phyloP scores from a whole-genome alignment of 2,888 invertebrate genomes.

The Baronia brevicornis region DNA sequence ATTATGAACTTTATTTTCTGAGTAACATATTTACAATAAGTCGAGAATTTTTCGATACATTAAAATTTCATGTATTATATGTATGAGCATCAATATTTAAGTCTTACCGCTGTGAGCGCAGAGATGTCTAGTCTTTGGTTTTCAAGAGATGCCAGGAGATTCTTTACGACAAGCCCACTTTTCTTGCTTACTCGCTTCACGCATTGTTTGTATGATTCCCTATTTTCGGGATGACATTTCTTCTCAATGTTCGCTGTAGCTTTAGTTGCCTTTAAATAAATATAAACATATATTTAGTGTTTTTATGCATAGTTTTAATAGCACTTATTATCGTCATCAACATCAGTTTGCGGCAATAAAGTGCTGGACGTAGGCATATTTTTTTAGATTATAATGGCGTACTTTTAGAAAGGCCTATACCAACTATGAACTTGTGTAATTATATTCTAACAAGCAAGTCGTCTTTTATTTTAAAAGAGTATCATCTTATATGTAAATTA shows the following conservation, averaged over 20 bases:
- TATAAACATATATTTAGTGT: not conserved
- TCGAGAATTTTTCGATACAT: not conserved
- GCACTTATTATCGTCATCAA: too few species aligned
- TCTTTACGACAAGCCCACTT: conserved; percentile 38
- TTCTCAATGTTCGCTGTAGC: conserved; percentile 30
- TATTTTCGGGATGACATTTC: conserved; percentile 28
- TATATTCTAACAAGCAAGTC: too few species aligned
- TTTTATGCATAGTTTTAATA: not conserved
- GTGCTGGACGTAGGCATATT: too few species aligned
- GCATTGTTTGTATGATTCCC: conserved; percentile 32
- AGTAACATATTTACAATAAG: too few species aligned
- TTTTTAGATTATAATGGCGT: too few species aligned
- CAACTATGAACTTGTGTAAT: not conserved
- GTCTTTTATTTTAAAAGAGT: too few species aligned
- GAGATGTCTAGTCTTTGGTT: conserved; percentile 31
- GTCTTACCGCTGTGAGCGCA: conserved; percentile 34
- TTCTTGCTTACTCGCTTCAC: conserved; percentile 36
- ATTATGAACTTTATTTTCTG: too few species aligned
- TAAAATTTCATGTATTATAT: not conserved
- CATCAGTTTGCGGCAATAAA: too few species aligned
- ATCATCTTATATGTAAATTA: not conserved
- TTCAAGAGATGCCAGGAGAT: conserved; percentile 34
- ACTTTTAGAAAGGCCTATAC: not conserved
- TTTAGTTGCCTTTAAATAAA: conserved; percentile 34
- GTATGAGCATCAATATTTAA: not conserved